These are phyloP conservation scores for Troilus luridus DNA, from an alignment of 2,888 invertebrate species.

Conservation along the genomic window DNA sequence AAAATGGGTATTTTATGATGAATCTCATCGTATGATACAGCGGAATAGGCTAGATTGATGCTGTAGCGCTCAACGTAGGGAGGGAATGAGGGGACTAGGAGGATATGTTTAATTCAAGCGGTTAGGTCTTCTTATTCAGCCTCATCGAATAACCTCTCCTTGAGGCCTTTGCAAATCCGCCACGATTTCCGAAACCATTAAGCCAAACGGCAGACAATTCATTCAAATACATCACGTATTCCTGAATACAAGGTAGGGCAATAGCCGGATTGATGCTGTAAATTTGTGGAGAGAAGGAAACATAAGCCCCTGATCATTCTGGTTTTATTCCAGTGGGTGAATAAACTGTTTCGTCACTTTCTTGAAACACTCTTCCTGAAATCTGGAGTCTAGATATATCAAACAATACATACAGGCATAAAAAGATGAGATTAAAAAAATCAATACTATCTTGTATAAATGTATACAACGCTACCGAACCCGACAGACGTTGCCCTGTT, in stretches of 20 bases:
- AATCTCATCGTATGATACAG: not conserved
- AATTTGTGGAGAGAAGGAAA: not conserved
- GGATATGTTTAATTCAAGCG: conserved; percentile 54
- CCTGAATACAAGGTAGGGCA: not conserved
- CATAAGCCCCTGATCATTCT: not conserved
- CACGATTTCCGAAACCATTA: conserved; percentile 52
- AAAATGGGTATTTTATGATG: too few relatives aligned
- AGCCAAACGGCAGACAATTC: conserved; percentile 26
- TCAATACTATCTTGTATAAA: too few relatives aligned
- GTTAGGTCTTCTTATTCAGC: conserved; percentile 42
- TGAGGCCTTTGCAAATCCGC: conserved; percentile 31
- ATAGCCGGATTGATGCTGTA: not conserved
- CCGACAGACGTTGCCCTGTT: too few relatives aligned
- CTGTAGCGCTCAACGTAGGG: not conserved
- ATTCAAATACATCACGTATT: conserved; percentile 7
- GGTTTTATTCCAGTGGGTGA: not conserved
- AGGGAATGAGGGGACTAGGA: not conserved
- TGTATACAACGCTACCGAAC: too few relatives aligned
- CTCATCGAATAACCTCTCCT: conserved; percentile 41
- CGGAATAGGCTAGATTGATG: not conserved
- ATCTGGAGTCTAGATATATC: not conserved
- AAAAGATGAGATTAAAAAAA: not conserved
- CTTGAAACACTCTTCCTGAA: not conserved
- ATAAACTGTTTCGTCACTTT: not conserved
- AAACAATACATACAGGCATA: not conserved